Conservation (phyloP, 2,888 invertebrate genomes). For the Melitaea athalia region DNA sequence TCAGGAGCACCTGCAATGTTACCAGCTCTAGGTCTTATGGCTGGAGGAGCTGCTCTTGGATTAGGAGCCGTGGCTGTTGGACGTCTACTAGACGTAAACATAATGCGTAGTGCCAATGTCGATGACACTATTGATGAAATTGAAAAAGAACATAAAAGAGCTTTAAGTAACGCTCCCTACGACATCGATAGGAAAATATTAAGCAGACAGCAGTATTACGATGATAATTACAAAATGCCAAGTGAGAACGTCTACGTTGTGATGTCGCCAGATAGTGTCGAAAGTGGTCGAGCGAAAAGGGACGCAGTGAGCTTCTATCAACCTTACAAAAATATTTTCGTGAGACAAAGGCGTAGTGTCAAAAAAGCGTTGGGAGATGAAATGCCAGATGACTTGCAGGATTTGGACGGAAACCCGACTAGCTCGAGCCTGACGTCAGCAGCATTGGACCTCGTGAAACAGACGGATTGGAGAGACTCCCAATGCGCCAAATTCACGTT, state of each 20-base stretch:
- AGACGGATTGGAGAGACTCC: constrained; percentile 87
- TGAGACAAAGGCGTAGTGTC: constrained; percentile 58
- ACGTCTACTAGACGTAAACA: constrained; percentile 85
- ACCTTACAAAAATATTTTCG: constrained; percentile 53
- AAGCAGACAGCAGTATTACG: constrained; percentile 69
- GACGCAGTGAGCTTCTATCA: constrained; percentile 58
- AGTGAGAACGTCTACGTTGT: constrained; percentile 80
- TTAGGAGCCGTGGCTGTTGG: constrained; percentile 92
- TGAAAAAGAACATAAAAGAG: constrained; percentile 82
- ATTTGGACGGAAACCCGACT: constrained; percentile 55
- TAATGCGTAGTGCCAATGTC: constrained; percentile 81
- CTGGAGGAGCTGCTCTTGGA: constrained; percentile 91
- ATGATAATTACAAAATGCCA: constrained; percentile 80
- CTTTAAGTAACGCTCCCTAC: constrained; percentile 66
- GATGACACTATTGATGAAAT: constrained; percentile 67
- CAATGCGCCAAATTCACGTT: constrained; percentile 90
- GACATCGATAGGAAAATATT: constrained; percentile 73
- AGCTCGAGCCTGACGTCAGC: constrained; percentile 66
- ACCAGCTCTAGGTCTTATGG: constrained; percentile 89
- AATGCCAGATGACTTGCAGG: constrained; percentile 72
- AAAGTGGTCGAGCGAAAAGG: constrained; percentile 62
- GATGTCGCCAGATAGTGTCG: constrained; percentile 70
- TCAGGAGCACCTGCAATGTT: constrained; percentile 84
- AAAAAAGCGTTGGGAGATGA: constrained; percentile 65
- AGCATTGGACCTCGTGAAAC: constrained; percentile 73